These are phyloP conservation scores for Tychaedon coryphoeus DNA, from an alignment of 2,113 vertebrate genomes.

Conservation along the genomic window DNA sequence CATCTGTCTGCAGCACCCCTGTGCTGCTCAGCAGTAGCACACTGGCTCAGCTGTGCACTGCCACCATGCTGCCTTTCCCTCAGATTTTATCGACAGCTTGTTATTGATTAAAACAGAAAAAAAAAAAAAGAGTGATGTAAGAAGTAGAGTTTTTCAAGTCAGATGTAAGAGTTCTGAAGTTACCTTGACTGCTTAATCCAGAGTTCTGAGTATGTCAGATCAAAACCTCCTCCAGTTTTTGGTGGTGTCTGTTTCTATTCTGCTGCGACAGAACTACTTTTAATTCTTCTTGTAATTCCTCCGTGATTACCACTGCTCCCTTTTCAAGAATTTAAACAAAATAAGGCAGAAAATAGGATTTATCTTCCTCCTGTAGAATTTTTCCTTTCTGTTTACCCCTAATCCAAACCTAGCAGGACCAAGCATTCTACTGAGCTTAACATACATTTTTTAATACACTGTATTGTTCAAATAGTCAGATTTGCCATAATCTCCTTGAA, in stretches of 20 bases:
- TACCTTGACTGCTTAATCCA: neutral
- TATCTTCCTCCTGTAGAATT: neutral
- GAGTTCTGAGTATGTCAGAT: neutral
- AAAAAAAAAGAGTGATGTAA: neutral
- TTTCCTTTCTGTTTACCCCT: neutral
- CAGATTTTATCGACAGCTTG: neutral
- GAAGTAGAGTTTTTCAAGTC: neutral
- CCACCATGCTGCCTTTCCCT: neutral
- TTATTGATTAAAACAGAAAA: neutral
- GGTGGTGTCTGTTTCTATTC: neutral
- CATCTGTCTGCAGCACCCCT: neutral
- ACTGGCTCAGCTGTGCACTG: accelerated
- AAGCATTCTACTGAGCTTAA: neutral
- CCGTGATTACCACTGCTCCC: neutral
- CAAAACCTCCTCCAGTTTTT: neutral
- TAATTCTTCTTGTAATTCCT: neutral
- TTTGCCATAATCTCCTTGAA: neutral
- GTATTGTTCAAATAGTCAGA: neutral
- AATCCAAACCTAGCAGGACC: neutral
- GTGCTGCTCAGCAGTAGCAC: neutral
- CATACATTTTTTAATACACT: neutral
- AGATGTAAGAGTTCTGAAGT: neutral
- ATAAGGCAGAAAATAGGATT: neutral
- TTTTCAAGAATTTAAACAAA: neutral
- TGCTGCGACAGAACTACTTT: neutral